Evolutionary conservation across 1,140 invertebrate species (phyloP), one percentile per base, ranked within the genome.

Genomic region (Eufriesea mexicana): DNA sequence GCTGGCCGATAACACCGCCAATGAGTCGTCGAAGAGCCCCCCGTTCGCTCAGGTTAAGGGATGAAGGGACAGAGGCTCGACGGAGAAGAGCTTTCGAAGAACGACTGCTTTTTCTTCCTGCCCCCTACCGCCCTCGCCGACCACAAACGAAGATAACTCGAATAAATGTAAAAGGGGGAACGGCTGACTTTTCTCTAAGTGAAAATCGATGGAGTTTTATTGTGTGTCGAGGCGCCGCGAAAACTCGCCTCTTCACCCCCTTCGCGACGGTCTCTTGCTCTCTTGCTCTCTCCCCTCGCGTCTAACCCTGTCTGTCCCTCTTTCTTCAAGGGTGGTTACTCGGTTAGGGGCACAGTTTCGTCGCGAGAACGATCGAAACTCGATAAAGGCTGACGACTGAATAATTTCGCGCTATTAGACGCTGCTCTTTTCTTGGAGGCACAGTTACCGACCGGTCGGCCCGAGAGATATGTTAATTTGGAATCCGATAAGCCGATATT

Each of bases 201-300:
- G 90, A 91, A 91, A 91, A 91, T 91, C 90, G 86, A 91, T 91
- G 87, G 70, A 80, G 78, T 90, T 89, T 88, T 90, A 90, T 90
- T 91, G 83, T 89, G 81, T 77, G 84, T 83, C 79, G 77, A 57
- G 42, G 62, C 49, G 76, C 71, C 61, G 51, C 25, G 72, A 75
- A 67, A 75, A 81, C 79, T 67, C n/a, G n/a, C n/a, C n/a, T n/a
- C n/a, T n/a, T n/a, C 51, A 5, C 51, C 55, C 45, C 9, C 67
- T 5, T 18, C 18, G 42, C 35, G 45, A 6, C 18, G 10, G 28
- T 8, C 14, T 51, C 5, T 10, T 20, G 10, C 47, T 8, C 14
- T 51, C 5, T 10, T 20, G 5, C 12, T 45, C 28, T 45, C 12
- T 49, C 55, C 20, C 23, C 8, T 5, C 8, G 7, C 54, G 28